Percentiles rank a stretch among this genome's conserved stretches.
Conservation (phyloP, 2,113 vertebrate genomes). For the Sebastes fasciatus region DNA sequence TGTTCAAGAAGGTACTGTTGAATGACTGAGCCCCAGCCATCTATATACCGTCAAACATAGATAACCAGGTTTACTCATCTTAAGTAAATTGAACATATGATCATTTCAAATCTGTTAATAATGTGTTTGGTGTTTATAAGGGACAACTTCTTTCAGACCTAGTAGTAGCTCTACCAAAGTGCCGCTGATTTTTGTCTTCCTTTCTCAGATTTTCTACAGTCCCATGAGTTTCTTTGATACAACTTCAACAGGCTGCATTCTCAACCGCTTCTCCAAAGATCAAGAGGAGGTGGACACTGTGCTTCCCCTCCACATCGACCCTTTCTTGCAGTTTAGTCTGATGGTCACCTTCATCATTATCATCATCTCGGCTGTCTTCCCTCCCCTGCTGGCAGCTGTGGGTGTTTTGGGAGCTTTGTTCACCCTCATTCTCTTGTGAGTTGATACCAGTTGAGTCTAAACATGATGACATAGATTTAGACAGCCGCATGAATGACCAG, state of each 20-base stretch:
- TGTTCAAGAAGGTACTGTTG: slow-evolving; percentile 83
- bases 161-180: neutral
- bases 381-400: slow-evolving; percentile 80
- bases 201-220: slow-evolving; percentile 82
- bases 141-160: neutral
- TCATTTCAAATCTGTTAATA: neutral
- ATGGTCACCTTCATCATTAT: slow-evolving; percentile 78
- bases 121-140: neutral
- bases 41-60: neutral
- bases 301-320: slow-evolving; percentile 85
- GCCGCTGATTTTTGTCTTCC: neutral
- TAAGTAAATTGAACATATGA: neutral
- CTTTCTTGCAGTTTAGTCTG: slow-evolving; percentile 85
- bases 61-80: neutral
- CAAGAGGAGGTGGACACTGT: slow-evolving; percentile 85
- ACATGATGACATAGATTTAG: neutral
- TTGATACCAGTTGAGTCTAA: neutral
- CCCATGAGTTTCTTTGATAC: slow-evolving; percentile 89
- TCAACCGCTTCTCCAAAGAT: slow-evolving; percentile 90
- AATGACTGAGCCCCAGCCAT: neutral
- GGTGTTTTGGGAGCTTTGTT: slow-evolving; percentile 72
- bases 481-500: too few species aligned
- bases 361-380: slow-evolving; percentile 81
- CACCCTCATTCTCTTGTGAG: slow-evolving; percentile 75
- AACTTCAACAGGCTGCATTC: slow-evolving; percentile 87